phyloP scores from a whole-genome alignment of 2,797 vertebrate species.

The Fratercula arctica region DNA sequence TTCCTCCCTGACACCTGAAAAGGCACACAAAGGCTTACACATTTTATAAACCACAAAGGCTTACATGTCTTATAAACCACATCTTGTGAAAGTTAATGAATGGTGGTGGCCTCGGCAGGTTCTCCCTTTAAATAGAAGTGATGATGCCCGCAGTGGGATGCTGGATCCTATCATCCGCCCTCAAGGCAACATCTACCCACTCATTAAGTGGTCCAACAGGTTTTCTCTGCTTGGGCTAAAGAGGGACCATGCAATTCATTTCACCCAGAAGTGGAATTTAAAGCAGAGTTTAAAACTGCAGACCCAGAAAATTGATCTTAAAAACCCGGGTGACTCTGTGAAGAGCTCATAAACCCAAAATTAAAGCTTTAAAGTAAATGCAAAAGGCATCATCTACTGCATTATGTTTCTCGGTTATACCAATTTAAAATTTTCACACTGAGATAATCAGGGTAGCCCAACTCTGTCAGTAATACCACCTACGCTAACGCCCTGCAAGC shows the following conservation, averaged over 20 bases:
- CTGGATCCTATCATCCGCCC: background rate
- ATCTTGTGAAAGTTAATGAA: background rate
- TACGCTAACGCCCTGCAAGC: background rate
- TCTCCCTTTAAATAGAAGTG: background rate
- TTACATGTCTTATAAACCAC: accelerated
- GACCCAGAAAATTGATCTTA: conserved; percentile 52
- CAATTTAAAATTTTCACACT: conserved; percentile 43
- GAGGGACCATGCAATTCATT: background rate
- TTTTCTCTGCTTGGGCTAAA: background rate
- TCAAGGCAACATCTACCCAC: background rate
- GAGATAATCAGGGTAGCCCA: background rate
- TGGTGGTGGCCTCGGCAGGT: accelerated
- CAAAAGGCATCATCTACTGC: background rate
- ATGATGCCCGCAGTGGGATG: accelerated
- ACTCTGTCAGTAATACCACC: background rate
- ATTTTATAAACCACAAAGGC: background rate
- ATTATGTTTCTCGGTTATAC: conserved; percentile 18
- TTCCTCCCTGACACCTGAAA: accelerated
- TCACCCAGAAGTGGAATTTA: background rate
- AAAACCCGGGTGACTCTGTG: background rate
- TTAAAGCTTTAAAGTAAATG: conserved; percentile 58
- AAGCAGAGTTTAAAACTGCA: conserved; percentile 43
- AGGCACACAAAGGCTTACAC: accelerated
- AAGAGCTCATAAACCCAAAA: conserved; percentile 51
- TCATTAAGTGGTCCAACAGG: background rate